Conservation (phyloP, 2,888 invertebrate species). For the Myopa testacea region DNA sequence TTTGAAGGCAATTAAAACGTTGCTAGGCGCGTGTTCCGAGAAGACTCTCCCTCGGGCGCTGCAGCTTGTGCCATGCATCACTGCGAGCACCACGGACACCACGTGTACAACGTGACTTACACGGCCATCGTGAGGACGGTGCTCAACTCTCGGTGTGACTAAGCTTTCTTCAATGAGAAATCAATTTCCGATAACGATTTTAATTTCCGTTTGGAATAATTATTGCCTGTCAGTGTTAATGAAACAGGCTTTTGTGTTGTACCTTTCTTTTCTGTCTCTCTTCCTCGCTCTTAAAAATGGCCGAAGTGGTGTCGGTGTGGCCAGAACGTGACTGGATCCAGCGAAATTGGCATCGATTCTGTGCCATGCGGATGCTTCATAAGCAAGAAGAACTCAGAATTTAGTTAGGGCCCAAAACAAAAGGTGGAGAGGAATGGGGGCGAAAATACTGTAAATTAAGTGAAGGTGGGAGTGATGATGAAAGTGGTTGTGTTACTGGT, state of each 20-base stretch:
- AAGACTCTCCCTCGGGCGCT: not conserved
- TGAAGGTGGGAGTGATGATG: no score
- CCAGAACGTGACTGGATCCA: not conserved
- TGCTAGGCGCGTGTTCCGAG: not conserved
- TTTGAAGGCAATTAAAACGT: slow-evolving; percentile 24
- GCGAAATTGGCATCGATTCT: not conserved
- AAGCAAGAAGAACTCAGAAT: not conserved
- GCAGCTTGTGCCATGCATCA: not conserved
- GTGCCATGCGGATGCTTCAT: not conserved
- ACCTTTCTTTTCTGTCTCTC: not conserved
- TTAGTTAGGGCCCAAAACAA: not conserved
- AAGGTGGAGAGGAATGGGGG: no score
- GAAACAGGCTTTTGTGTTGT: slow-evolving; percentile 19
- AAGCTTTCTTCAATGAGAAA: slow-evolving; percentile 54
- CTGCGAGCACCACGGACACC: not conserved
- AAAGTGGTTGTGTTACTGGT: no score
- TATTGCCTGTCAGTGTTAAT: slow-evolving; percentile 56
- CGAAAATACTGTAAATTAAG: no score
- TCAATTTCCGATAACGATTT: slow-evolving; percentile 65
- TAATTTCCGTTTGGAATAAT: slow-evolving; percentile 68
- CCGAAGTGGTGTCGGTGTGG: not conserved
- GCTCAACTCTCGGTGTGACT: slow-evolving; percentile 9
- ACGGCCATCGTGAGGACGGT: not conserved
- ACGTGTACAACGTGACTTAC: not conserved
- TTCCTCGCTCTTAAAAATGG: not conserved